phyloP scores from a whole-genome alignment of 1,140 invertebrate species.

The Apis cerana region DNA sequence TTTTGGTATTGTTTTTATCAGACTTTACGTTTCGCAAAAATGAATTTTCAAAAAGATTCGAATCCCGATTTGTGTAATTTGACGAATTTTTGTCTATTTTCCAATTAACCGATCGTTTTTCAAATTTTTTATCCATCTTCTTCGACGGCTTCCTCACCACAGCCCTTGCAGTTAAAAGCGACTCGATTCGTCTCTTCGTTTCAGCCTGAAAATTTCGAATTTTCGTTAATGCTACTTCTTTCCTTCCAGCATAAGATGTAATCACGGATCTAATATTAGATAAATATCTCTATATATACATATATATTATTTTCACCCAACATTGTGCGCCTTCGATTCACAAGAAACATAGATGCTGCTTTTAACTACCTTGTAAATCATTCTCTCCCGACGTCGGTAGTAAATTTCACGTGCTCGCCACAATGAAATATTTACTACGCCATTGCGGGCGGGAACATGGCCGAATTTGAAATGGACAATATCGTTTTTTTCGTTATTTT shows the following conservation, averaged over 20 bases:
- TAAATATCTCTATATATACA: not conserved
- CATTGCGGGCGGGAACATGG: conserved; percentile 23
- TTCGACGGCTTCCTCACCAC: not conserved
- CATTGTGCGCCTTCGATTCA: conserved; percentile 5
- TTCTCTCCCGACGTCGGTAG: conserved; percentile 7
- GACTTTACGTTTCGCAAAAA: too few species aligned
- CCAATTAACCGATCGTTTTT: not conserved
- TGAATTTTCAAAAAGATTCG: not conserved
- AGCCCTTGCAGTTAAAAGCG: not conserved
- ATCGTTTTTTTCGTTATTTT: too few species aligned
- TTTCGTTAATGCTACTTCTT: not conserved
- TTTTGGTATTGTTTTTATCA: not conserved
- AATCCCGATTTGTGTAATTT: not conserved
- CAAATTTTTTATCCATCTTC: not conserved
- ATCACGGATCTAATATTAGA: not conserved
- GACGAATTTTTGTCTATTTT: not conserved
- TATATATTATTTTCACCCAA: not conserved
- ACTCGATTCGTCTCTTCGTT: not conserved
- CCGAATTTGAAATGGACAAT: not conserved
- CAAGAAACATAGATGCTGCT: not conserved
- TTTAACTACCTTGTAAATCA: conserved; percentile 38
- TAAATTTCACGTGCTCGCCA: conserved; percentile 8
- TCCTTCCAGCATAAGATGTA: not conserved
- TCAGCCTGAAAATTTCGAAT: conserved; percentile 16
- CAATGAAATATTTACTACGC: conserved; percentile 39